Evolutionary conservation across 2,888 invertebrate species (phyloP), one percentile per base, ranked within the genome.

Genomic region (Calameuta pallipes): DNA sequence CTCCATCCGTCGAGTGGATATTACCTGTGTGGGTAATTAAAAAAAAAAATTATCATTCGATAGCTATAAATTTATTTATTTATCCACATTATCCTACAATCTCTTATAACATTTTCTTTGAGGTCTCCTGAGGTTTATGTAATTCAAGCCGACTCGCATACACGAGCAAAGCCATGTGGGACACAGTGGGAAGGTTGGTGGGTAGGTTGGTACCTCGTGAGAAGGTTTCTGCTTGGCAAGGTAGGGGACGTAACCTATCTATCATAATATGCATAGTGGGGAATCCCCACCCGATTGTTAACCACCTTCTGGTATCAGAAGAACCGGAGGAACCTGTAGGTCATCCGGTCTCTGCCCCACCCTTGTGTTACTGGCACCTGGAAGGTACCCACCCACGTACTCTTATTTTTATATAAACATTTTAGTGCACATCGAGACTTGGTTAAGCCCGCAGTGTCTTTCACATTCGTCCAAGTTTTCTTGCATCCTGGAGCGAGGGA

Each of bases 321-420:
- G 41, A 56, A 56, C 41, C 6, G 41, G 41, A 56, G 41, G 23
- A 56, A 23, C 41, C 41, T 23, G 41, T 56, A 56, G 41, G 41
- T 56, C 41, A 23, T 56, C 41, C 23, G 23, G 41, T 56, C 23
- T 56, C 23, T 23, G 41, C 41, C 41, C 41, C 41, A 56, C 41
- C 41, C 41, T 2, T 56, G 41, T 56, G 31, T 1, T 9, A 56
- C 41, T 56, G 41, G 23, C 23, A 23, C 23, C 23, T 23, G 0
- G 41, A 56, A 56, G 41, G 41, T 56, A 56, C 15, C 41, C 41
- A 56, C 41, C 41, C 41, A 56, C 41, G 41, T 56, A 56, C 9
- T 56, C 41, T 23, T 78, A 89, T 89, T 90, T 90, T 89, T 89
- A 89, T 87, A 85, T 83, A 85, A 87, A 87, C 87, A 87, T 87